These are phyloP conservation scores for Buteo buteo DNA, from an alignment of 2,113 vertebrate genomes.

Conservation along the genomic window DNA sequence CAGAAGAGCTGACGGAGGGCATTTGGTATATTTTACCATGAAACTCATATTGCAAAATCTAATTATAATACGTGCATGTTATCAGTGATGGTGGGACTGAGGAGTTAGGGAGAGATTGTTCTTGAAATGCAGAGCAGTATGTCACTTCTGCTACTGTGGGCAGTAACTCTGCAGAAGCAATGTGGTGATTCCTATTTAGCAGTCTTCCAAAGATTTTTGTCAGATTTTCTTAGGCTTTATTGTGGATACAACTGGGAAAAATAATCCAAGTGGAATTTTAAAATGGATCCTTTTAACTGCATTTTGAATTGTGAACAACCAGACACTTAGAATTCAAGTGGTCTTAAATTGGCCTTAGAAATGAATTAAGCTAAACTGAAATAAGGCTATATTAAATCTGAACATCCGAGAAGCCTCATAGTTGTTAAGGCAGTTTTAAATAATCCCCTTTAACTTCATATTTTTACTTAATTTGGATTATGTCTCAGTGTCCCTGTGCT, in stretches of 20 bases:
- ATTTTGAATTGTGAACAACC: background rate
- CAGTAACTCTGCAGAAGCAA: background rate
- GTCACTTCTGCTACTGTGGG: background rate
- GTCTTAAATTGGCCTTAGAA: background rate
- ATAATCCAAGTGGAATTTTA: background rate
- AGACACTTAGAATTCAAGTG: background rate
- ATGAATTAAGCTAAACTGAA: background rate
- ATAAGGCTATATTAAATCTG: background rate
- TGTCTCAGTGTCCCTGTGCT: background rate
- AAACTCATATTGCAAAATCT: background rate
- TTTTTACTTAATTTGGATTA: background rate
- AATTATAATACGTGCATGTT: background rate
- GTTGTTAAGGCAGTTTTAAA: background rate
- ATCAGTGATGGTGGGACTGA: background rate
- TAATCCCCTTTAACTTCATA: background rate
- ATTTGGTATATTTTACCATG: background rate
- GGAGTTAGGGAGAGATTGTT: background rate
- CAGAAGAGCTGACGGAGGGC: background rate
- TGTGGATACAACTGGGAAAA: background rate
- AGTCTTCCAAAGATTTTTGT: background rate
- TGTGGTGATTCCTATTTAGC: background rate
- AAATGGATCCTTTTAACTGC: background rate
- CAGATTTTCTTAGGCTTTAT: background rate
- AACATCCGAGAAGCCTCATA: background rate
- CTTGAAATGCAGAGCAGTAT: background rate